Conservation (phyloP, 2,113 vertebrate species). For the Galemys pyrenaicus region DNA sequence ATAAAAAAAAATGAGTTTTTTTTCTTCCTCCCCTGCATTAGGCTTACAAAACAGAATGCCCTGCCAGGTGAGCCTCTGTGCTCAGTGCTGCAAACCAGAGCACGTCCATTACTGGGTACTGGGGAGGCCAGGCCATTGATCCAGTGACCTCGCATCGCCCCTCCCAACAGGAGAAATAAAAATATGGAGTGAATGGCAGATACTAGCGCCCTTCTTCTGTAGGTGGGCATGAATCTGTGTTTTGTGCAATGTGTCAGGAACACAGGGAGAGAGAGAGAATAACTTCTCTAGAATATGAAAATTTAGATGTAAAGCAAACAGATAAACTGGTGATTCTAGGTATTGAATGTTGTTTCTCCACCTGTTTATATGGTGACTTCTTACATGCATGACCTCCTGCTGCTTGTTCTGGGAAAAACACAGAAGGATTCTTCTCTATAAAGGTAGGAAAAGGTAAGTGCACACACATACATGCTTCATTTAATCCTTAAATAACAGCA, state of each 20-base stretch:
- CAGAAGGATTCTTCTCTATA: neutral
- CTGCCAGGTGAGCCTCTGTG: neutral
- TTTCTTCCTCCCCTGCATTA: neutral
- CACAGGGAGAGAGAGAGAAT: neutral
- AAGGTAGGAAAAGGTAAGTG: neutral
- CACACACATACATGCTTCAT: neutral
- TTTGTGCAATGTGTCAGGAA: neutral
- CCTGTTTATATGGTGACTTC: neutral
- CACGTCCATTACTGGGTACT: no score
- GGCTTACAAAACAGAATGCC: neutral
- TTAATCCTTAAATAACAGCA: neutral
- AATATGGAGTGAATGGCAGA: neutral
- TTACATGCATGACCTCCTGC: neutral
- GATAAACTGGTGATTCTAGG: neutral
- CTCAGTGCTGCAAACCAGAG: neutral
- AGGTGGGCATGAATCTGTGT: neutral
- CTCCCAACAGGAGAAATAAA: neutral
- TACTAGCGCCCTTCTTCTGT: no score
- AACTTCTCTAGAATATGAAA: neutral
- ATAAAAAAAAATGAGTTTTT: neutral
- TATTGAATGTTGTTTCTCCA: neutral
- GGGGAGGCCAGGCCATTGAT: neutral
- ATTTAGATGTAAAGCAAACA: neutral
- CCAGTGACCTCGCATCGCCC: no score
- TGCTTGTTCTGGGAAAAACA: fast-evolving